Conservation (phyloP, 1,140 invertebrate genomes). For the Drosophila suzukii region DNA sequence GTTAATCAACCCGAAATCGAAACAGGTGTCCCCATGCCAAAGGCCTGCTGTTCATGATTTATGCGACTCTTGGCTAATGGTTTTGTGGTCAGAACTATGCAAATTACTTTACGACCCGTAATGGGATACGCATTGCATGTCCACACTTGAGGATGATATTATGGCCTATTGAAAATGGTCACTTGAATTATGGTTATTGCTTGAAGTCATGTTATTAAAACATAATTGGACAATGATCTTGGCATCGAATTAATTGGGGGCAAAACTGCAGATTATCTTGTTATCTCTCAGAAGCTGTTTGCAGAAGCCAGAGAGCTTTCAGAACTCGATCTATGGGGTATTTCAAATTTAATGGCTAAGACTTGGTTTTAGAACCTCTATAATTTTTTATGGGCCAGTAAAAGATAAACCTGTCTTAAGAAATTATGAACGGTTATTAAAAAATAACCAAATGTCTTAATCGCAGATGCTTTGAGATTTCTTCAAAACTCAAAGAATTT, state of each 20-base stretch:
- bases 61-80: slow-evolving; percentile 22
- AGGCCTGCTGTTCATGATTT: slow-evolving; percentile 26
- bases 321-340: neutral
- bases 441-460: too few species aligned
- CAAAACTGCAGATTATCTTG: neutral
- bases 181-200: slow-evolving; percentile 25
- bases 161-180: neutral
- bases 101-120: slow-evolving; percentile 30
- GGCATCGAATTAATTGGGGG: slow-evolving; percentile 19
- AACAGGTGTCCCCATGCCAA: slow-evolving; percentile 40
- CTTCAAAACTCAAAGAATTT: too few species aligned
- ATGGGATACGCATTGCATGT: slow-evolving; percentile 27
- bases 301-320: neutral
- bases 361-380: neutral
- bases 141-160: slow-evolving; percentile 20
- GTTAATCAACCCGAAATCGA: slow-evolving; percentile 23
- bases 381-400: neutral
- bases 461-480: too few species aligned
- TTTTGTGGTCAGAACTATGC: slow-evolving; percentile 32
- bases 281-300: neutral
- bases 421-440: too few species aligned
- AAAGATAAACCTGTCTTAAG: too few species aligned
- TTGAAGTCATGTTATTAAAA: slow-evolving; percentile 8
- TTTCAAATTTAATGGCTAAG: neutral
- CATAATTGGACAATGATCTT: slow-evolving; percentile 40